phyloP scores from a whole-genome alignment of 2,888 invertebrate species.

The Megalurothrips usitatus region DNA sequence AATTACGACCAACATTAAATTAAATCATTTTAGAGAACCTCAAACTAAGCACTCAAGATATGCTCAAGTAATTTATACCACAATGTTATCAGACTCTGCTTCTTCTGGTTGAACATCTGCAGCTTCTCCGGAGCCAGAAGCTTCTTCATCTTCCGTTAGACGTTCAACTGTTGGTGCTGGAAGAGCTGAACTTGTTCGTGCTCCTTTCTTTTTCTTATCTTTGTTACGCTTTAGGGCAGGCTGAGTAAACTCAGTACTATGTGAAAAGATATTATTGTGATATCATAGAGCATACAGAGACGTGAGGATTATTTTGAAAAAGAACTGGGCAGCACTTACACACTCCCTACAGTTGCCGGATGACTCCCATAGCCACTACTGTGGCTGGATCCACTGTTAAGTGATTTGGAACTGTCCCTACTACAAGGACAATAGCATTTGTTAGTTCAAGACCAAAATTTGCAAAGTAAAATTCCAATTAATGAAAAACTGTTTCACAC shows the following conservation, averaged over 20 bases:
- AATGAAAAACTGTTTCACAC: conserved; percentile 48
- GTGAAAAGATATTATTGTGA: neutral
- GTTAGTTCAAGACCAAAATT: conserved; percentile 29
- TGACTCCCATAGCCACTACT: conserved; percentile 77
- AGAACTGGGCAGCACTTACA: conserved; percentile 46
- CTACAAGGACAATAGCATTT: conserved; percentile 36
- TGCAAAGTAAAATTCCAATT: conserved; percentile 28
- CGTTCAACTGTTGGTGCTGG: neutral
- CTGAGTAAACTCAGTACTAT: conserved; percentile 3
- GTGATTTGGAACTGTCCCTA: conserved; percentile 72
- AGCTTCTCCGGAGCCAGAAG: neutral
- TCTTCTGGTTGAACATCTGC: conserved; percentile 5
- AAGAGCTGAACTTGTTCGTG: neutral
- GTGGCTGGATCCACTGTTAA: conserved; percentile 71
- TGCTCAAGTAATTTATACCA: neutral
- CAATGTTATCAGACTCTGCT: conserved; percentile 21
- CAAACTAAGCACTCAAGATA: neutral
- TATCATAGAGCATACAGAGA: too few species aligned
- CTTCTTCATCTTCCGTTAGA: neutral
- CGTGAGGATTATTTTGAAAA: too few species aligned
- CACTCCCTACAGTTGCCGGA: conserved; percentile 56
- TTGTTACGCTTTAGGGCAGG: conserved; percentile 47
- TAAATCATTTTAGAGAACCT: neutral
- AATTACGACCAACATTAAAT: neutral
- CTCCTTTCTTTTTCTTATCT: conserved; percentile 57